Percentiles rank a stretch among this genome's conserved stretches.
These are phyloP conservation scores for Melanotus villosus DNA, from an alignment of 2,888 invertebrate species.

Conservation along the genomic window DNA sequence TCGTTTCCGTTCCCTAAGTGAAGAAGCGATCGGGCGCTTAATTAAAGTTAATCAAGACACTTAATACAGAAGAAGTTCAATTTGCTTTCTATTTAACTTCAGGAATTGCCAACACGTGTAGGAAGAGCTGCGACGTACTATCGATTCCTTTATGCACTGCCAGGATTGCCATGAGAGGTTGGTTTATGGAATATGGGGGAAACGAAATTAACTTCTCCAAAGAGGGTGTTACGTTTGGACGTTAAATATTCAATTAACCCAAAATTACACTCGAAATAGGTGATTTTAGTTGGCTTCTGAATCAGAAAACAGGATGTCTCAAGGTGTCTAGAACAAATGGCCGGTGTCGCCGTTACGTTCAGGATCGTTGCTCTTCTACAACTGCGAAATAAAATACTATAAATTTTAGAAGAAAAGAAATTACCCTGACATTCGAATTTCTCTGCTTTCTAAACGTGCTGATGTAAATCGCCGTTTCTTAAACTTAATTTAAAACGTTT, in stretches of 20 bases:
- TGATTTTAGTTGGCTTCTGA: conserved; percentile 20
- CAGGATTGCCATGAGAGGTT: conserved; percentile 28
- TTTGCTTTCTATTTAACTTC: conserved; percentile 32
- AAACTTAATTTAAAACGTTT: no score
- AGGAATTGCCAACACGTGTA: conserved; percentile 24
- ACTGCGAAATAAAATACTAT: conserved; percentile 4
- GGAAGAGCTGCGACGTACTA: conserved; percentile 28
- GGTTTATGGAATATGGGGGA: conserved; percentile 28
- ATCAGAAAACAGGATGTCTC: neutral
- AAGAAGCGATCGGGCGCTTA: conserved; percentile 17
- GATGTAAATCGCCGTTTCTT: no score
- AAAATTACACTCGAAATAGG: conserved; percentile 29
- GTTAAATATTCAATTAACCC: conserved; percentile 36
- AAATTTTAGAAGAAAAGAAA: conserved; percentile 3
- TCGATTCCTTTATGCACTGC: conserved; percentile 30
- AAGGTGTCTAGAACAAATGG: neutral
- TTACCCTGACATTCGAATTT: neutral
- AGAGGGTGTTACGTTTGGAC: conserved; percentile 35
- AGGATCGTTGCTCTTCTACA: neutral
- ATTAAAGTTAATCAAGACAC: conserved; percentile 31
- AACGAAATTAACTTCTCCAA: conserved; percentile 33
- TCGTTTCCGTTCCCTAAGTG: neutral
- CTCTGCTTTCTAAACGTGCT: no score
- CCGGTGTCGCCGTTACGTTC: neutral
- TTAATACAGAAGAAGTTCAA: conserved; percentile 27